These are phyloP conservation scores for Temnothorax ravouxi DNA, from an alignment of 2,888 invertebrate species.

Conservation along the genomic window DNA sequence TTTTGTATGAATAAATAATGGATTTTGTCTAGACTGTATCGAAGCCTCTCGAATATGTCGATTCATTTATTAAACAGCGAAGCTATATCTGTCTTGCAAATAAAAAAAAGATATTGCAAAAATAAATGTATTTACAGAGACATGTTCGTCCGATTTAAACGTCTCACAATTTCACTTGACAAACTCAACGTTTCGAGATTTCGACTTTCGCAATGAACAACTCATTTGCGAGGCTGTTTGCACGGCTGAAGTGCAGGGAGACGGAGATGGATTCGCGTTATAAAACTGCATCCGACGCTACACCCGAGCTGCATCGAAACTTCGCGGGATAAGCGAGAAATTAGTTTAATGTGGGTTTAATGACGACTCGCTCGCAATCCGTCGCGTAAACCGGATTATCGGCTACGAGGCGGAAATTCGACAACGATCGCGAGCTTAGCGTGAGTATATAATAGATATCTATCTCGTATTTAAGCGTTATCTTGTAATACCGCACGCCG, in stretches of 20 bases:
- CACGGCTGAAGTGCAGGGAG: background rate
- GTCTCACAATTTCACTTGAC: slow-evolving; percentile 16
- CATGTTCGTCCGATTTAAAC: background rate
- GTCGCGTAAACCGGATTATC: slow-evolving; percentile 32
- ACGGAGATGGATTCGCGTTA: slow-evolving; percentile 8
- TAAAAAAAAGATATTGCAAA: background rate
- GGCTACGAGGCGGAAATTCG: slow-evolving; percentile 7
- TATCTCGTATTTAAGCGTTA: background rate
- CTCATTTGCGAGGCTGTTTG: slow-evolving; percentile 45
- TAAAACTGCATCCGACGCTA: slow-evolving; percentile 37
- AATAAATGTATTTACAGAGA: background rate
- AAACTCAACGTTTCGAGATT: slow-evolving; percentile 34
- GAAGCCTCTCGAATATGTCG: background rate
- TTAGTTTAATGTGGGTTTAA: slow-evolving; percentile 45
- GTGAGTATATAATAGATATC: background rate
- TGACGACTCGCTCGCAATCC: slow-evolving; percentile 28
- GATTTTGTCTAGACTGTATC: background rate
- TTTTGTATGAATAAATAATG: background rate
- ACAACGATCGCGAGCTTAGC: slow-evolving; percentile 19
- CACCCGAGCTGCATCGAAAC: slow-evolving; percentile 34
- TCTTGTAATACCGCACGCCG: background rate
- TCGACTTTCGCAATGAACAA: slow-evolving; percentile 31
- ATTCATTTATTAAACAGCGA: background rate
- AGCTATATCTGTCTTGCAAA: background rate
- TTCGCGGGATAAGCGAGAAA: slow-evolving; percentile 38